Conservation (phyloP, 2,888 invertebrate species). For the Plagodis pulveraria region DNA sequence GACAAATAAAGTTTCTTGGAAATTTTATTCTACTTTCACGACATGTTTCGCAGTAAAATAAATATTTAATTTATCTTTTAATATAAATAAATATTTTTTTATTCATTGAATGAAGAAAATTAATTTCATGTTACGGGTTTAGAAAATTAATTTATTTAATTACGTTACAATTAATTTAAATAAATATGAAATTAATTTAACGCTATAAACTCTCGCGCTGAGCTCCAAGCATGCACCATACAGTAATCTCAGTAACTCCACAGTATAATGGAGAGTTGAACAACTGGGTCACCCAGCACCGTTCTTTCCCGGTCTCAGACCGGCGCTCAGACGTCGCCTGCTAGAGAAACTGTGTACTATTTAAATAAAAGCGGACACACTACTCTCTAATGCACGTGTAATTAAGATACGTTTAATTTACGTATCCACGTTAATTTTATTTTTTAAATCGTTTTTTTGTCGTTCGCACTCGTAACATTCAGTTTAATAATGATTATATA, state of each 20-base stretch:
- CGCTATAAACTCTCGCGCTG: conserved; percentile 1
- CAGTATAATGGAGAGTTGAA: conserved; percentile 45
- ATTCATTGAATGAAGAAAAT: too few species aligned
- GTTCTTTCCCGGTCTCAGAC: conserved; percentile 22
- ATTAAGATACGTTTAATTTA: conserved; percentile 8
- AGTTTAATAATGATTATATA: not conserved
- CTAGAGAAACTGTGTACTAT: conserved; percentile 28
- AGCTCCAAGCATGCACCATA: not conserved
- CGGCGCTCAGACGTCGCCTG: conserved; percentile 28
- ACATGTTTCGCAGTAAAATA: too few species aligned
- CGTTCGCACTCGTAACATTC: not conserved
- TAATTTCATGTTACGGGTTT: too few species aligned
- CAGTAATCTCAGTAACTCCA: conserved; percentile 21
- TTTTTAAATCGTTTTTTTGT: conserved; percentile 23
- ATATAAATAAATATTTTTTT: too few species aligned
- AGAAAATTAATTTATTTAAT: too few species aligned
- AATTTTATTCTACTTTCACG: too few species aligned
- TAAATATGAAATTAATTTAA: too few species aligned
- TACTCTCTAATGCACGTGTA: conserved; percentile 20
- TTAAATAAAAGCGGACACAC: conserved; percentile 17
- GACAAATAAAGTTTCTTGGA: too few species aligned
- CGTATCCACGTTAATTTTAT: conserved; percentile 13
- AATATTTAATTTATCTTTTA: too few species aligned
- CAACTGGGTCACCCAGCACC: conserved; percentile 47
- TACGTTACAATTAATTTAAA: too few species aligned